Percentiles rank a stretch among this genome's conserved stretches.
These are phyloP conservation scores for Drosophila seclusa DNA, from an alignment of 2,888 invertebrate species.

Conservation along the genomic window DNA sequence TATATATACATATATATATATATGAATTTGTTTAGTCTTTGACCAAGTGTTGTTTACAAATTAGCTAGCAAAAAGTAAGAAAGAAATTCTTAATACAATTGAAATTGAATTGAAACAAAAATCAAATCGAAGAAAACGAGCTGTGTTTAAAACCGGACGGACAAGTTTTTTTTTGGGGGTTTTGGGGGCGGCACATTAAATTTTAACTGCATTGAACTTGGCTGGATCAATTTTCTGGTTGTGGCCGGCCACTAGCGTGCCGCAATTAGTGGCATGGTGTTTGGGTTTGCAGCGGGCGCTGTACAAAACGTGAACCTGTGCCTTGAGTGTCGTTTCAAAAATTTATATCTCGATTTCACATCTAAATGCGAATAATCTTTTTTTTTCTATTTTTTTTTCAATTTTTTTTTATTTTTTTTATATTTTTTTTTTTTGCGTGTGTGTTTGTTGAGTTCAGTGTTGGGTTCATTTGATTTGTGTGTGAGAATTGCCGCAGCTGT, in stretches of 20 bases:
- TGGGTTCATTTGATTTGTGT: constrained; percentile 76
- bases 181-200: constrained; percentile 45
- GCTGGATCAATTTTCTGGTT: constrained; percentile 2
- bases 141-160: constrained; percentile 22
- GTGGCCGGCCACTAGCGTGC: constrained; percentile 44
- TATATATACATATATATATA: constrained; percentile 14
- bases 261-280: constrained; percentile 28
- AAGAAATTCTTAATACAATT: constrained; percentile 51
- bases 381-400: constrained; percentile 3
- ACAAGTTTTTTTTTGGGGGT: background rate
- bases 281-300: background rate
- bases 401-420: background rate
- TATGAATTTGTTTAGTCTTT: constrained; percentile 71
- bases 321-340: constrained; percentile 73
- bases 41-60: constrained; percentile 64
- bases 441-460: constrained; percentile 37
- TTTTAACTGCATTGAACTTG: constrained; percentile 62
- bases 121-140: background rate
- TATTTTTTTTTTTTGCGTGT: constrained; percentile 1
- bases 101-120: constrained; percentile 42
- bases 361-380: constrained; percentile 81
- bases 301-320: constrained; percentile 36
- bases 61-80: constrained; percentile 38
- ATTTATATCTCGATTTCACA: constrained; percentile 81
- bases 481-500: constrained; percentile 75